Percentiles rank a stretch among this genome's conserved stretches.
Conservation (phyloP, 1,140 invertebrate species). For the Philotrypesis tridentata region DNA sequence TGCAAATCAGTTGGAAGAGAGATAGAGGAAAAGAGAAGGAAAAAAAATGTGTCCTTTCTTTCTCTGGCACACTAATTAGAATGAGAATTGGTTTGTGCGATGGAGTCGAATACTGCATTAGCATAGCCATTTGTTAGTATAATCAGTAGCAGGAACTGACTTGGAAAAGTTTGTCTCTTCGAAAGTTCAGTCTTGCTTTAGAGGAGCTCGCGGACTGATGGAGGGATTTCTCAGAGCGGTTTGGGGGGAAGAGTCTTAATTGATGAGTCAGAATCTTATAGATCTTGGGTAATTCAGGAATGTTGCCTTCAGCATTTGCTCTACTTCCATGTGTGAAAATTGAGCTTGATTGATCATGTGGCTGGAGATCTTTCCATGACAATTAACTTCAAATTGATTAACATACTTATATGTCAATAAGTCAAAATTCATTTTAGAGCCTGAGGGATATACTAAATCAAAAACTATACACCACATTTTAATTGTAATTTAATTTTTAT, state of each 20-base stretch:
- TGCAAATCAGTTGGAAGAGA: too few relatives aligned
- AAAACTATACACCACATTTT: not conserved
- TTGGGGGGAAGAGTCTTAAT: not conserved
- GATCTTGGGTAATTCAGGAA: not conserved
- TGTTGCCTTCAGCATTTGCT: not conserved
- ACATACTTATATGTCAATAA: not conserved
- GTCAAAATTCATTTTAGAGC: not conserved
- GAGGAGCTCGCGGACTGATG: not conserved
- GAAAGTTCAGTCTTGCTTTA: not conserved
- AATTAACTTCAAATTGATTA: not conserved
- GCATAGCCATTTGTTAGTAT: not conserved
- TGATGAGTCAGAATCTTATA: not conserved
- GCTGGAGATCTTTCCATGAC: not conserved
- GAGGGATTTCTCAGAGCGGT: not conserved
- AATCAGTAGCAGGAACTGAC: not conserved
- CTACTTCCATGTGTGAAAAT: not conserved
- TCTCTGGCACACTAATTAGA: not conserved
- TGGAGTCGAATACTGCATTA: not conserved
- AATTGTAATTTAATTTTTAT: not conserved
- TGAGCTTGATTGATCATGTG: not conserved
- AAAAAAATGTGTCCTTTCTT: not conserved
- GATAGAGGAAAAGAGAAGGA: too few relatives aligned
- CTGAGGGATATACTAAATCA: not conserved
- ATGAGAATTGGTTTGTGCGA: not conserved
- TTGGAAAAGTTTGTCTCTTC: not conserved